Evolutionary conservation across 2,113 vertebrate genomes (phyloP).

Genomic region (Eupsittula cactorum): DNA sequence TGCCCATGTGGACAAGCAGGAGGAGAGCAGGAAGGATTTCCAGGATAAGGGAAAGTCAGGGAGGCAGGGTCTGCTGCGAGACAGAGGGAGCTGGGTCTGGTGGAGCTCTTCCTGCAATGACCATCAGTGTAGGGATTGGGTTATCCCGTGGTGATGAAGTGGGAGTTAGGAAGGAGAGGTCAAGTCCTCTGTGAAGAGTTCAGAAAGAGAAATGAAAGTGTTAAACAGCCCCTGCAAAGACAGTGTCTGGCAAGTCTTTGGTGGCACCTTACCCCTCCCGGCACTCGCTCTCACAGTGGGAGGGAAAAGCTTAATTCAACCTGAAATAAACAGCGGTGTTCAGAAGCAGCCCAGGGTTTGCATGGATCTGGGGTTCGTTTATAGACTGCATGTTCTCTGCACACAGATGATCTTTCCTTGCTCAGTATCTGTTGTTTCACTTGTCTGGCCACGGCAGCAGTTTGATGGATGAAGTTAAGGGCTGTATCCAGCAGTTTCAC

Average conservation of each 20-base stretch:
- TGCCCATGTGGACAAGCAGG: background rate
- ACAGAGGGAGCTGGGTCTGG: background rate
- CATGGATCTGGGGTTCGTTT: background rate
- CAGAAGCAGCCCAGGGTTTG: background rate
- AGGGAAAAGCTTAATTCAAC: background rate
- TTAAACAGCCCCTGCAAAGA: background rate
- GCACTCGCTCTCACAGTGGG: background rate
- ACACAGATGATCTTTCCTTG: background rate
- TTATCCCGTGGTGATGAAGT: fast-evolving
- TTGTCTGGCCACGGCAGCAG: background rate
- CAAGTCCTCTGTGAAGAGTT: background rate
- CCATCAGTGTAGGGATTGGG: background rate
- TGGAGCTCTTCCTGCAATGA: background rate
- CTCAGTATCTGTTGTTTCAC: background rate
- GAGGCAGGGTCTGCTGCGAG: background rate
- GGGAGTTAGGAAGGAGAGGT: background rate
- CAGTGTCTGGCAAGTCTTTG: background rate
- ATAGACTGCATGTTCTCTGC: background rate
- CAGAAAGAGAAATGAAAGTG: background rate
- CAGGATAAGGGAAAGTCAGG: background rate
- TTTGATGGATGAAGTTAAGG: background rate
- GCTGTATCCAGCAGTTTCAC: background rate
- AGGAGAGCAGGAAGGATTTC: background rate
- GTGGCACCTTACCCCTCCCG: background rate
- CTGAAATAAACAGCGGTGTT: background rate